Base-by-base conservation (phyloP, 2,888 invertebrate species). In the Spodoptera picta region DNA sequence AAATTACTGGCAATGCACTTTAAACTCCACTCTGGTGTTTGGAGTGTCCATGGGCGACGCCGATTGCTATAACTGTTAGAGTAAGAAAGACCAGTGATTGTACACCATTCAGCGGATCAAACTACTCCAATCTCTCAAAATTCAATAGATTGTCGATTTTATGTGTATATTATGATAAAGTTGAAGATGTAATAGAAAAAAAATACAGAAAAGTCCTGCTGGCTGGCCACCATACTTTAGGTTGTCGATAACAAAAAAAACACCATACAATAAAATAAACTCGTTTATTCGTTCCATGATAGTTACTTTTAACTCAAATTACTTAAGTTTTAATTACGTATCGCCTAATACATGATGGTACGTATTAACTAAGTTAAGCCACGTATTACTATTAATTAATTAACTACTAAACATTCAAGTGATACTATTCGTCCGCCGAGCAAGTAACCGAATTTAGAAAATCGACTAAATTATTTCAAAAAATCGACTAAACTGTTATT, bases 321-420 rank as follows among this genome's bases (percentile, higher is more conserved):
- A 80, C 83, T 85, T 87, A 88, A 83, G 74, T 80, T 72, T 80
- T 73, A 83, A 69, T 87, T 87, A 89, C 84, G 82, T 86, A 86
- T 85, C 83, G 73, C 80, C 82, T 89, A 87, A 89, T 87, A 89
- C 88, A 86, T 83, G 81, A 74, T 72, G 75, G 80, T 80, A 84
- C 80, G 61, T 78, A 73, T 69, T 58, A 70, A 48, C 71, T 75
- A 74, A 75, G 69, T 75, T 77, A 83, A 81, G 75, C 73, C 57
- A 69, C 69, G 66, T 54, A 70, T 80, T 63, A 75, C 48, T 57
- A 76, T 57, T 67, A 69, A 80, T 77, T 80, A 69, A 79, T 75
- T 79, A 78, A 73, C 64, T 78, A 77, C 64, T 74, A 61, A 72
- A 67, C 68, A 70, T 68, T 60, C 59, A 63, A 66, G 70, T 55